These are phyloP conservation scores for Panagrolaimus sp. DNA, from an alignment of 1,140 invertebrate genomes.

Conservation along the genomic window DNA sequence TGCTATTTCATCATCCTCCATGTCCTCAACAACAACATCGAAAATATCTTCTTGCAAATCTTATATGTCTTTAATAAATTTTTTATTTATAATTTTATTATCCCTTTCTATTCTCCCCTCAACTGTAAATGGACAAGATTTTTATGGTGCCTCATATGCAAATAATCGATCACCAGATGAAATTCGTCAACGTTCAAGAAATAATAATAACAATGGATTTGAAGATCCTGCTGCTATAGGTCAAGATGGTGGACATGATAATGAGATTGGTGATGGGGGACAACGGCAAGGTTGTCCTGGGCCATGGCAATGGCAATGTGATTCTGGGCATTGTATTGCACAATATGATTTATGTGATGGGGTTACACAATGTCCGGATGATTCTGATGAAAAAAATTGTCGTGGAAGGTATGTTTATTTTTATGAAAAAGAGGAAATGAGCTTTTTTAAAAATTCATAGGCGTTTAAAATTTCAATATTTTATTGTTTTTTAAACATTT, in stretches of 20 bases:
- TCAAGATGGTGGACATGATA: background rate
- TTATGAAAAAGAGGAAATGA: no score
- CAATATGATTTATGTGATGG: slow-evolving; percentile 92
- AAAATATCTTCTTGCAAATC: no score
- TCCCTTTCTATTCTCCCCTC: background rate
- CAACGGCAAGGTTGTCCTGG: background rate
- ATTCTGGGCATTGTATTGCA: slow-evolving; percentile 79
- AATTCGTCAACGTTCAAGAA: background rate
- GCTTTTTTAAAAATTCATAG: no score
- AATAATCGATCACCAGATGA: background rate
- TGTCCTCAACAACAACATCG: no score
- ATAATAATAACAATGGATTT: no score
- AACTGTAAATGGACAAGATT: background rate
- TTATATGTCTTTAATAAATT: no score
- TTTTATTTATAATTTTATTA: background rate
- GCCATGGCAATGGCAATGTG: slow-evolving; percentile 62
- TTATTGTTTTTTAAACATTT: no score
- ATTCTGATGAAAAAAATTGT: slow-evolving; percentile 69
- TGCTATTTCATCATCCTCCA: no score
- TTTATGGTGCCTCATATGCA: slow-evolving; percentile 3
- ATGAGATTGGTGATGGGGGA: background rate
- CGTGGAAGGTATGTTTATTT: slow-evolving; percentile 16
- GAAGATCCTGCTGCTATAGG: no score
- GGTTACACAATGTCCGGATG: slow-evolving; percentile 83
- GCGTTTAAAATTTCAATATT: no score